Base-by-base conservation (phyloP, 2,797 vertebrate species). In the Sciurus carolinensis region DNA sequence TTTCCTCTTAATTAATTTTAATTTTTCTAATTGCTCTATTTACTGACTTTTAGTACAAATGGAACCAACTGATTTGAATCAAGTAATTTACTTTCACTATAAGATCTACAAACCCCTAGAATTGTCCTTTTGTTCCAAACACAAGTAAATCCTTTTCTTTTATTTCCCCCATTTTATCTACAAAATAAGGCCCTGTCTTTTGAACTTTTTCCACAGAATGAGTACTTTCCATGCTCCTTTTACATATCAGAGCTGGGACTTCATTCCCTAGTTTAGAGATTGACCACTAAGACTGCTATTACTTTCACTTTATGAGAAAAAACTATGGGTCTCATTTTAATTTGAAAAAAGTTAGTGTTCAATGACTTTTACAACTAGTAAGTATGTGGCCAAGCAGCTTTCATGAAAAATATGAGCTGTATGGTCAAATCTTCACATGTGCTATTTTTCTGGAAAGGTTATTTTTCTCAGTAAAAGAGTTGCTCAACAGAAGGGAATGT, bases 111-210 rank as follows among this genome's bases (percentile, higher is more conserved):
- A 39, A 39, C 15, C 42, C 15, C 42, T 79, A 72, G 14, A 94
- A 94, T 72, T 64, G 73, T 73, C 76, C 90, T 72, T 36, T 33
- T 62, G 59, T 77, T 75, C 42, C 57, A 24, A 67, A 87, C 26
- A 90, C 42, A 87, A 66, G 28, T 90, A 85, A 90, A 89, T 62
- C 10, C 59, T 89, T 93, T 77, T 67, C 64, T 83, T 91, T 80
- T 73, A 24, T 67, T 18, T 17, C 17, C n/a, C 30, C 24, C 42
- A 76, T 77, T 54, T 64, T 83, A 76, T 33, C 52, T 52, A 44
- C 8, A 82, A 62, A 82, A 1, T 33, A 83, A 95, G 20, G 79
- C 18, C 10, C 28, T 90, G 9, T 90, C 47, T 87, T 87, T 77
- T 66, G 71, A 62, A n/a, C 57, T 90, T 9, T 54, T 54, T 90